Evolutionary conservation across 2,888 invertebrate species (phyloP).

Genomic region (Euproctis similis): DNA sequence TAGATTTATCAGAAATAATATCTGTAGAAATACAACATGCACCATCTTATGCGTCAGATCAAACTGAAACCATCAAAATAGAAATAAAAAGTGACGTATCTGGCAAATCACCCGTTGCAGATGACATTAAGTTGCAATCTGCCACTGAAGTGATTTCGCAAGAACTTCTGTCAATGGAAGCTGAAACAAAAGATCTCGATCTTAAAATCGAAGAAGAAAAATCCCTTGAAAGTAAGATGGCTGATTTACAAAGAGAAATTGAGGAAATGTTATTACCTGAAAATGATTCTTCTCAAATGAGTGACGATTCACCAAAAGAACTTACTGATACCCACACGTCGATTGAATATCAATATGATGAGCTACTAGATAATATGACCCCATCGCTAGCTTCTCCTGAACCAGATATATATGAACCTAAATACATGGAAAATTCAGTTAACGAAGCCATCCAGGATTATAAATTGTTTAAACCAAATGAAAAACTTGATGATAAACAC

Average conservation of each 20-base stretch:
- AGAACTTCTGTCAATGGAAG: slow-evolving; percentile 24
- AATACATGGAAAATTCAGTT: slow-evolving; percentile 2
- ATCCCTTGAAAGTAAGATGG: slow-evolving; percentile 66
- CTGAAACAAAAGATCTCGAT: slow-evolving; percentile 16
- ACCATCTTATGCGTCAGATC: slow-evolving; percentile 5
- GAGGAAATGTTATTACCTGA: slow-evolving; percentile 67
- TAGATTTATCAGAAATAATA: slow-evolving; percentile 43
- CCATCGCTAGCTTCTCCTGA: slow-evolving; percentile 54
- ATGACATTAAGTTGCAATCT: slow-evolving; percentile 9
- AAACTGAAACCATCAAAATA: slow-evolving; percentile 10
- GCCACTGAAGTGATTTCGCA: slow-evolving; percentile 19
- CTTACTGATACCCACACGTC: slow-evolving; percentile 41
- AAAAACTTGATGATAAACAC: slow-evolving; percentile 36
- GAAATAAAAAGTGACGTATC: slow-evolving; percentile 10
- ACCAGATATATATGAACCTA: slow-evolving; percentile 32
- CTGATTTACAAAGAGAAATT: slow-evolving; percentile 66
- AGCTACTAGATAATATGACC: slow-evolving; percentile 45
- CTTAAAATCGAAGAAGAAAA: slow-evolving; percentile 50
- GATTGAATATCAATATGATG: slow-evolving; percentile 48
- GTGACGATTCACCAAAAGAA: slow-evolving; percentile 52
- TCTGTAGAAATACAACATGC: slow-evolving; percentile 35
- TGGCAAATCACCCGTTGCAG: slow-evolving; percentile 4
- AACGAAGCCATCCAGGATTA: slow-evolving; percentile 3
- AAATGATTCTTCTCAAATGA: slow-evolving; percentile 57
- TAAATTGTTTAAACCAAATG: slow-evolving; percentile 15